Evolutionary conservation across 2,888 invertebrate genomes (phyloP).

Genomic region (Eretmocerus hayati): DNA sequence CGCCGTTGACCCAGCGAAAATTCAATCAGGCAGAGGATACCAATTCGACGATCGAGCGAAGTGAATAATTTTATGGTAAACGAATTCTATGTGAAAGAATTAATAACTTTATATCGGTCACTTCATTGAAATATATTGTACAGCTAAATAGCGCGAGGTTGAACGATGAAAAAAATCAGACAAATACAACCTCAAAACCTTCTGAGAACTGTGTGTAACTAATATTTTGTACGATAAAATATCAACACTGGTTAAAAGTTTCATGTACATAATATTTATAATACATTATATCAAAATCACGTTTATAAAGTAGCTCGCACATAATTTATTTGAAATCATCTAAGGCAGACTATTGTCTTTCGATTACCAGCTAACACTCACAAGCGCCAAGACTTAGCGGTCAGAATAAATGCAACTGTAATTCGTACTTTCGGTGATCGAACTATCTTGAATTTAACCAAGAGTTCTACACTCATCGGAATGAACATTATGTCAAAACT

Average conservation of each 20-base stretch:
- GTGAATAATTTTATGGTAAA: neutral
- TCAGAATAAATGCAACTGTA: conserved; percentile 29
- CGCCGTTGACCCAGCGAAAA: conserved; percentile 32
- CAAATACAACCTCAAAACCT: too few relatives aligned
- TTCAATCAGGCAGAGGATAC: conserved; percentile 22
- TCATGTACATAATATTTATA: conserved; percentile 13
- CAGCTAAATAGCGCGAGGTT: conserved; percentile 1
- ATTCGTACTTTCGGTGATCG: conserved; percentile 18
- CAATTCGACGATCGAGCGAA: neutral
- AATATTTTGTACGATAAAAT: conserved; percentile 12
- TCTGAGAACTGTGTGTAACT: too few relatives aligned
- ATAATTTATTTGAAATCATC: conserved; percentile 10
- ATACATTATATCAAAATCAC: conserved; percentile 12
- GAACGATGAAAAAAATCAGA: conserved; percentile 5
- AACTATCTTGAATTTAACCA: conserved; percentile 19
- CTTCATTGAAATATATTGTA: conserved; percentile 16
- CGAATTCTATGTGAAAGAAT: conserved; percentile 32
- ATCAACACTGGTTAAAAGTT: conserved; percentile 8
- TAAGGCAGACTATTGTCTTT: conserved; percentile 10
- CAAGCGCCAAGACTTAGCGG: conserved; percentile 11
- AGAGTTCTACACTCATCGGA: conserved; percentile 20
- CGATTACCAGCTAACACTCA: conserved; percentile 13
- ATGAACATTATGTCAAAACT: conserved; percentile 17
- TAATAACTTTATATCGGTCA: conserved; percentile 5
- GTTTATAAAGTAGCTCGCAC: conserved; percentile 3